Evolutionary conservation across 2,797 vertebrate genomes (phyloP).

Genomic region (Anguilla megastoma): DNA sequence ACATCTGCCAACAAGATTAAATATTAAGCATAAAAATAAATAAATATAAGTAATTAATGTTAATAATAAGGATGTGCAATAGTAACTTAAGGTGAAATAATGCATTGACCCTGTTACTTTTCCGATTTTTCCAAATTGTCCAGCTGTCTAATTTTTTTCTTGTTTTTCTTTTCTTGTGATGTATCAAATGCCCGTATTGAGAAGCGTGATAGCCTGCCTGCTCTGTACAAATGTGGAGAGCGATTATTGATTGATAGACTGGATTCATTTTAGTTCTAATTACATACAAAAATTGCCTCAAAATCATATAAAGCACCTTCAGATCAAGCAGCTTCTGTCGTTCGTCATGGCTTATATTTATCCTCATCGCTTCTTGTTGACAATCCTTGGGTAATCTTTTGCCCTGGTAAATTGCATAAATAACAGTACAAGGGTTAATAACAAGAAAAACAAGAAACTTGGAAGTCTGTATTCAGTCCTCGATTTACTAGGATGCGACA

Average conservation of each 20-base stretch:
- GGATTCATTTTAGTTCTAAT: background rate
- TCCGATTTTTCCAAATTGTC: too few species aligned
- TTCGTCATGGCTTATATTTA: background rate
- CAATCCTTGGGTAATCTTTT: constrained; percentile 2
- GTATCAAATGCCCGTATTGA: background rate
- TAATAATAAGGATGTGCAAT: too few species aligned
- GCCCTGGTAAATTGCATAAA: background rate
- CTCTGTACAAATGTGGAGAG: background rate
- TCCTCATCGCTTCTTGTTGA: constrained; percentile 4
- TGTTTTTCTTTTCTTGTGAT: too few species aligned
- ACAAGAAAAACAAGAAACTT: background rate
- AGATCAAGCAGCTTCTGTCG: background rate
- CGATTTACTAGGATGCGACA: background rate
- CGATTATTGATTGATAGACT: background rate
- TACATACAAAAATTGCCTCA: background rate
- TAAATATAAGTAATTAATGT: too few species aligned
- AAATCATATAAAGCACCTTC: background rate
- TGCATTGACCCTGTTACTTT: too few species aligned
- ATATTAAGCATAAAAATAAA: too few species aligned
- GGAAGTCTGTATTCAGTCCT: background rate
- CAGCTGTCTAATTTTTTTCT: too few species aligned
- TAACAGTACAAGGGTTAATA: background rate
- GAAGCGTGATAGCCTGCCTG: background rate
- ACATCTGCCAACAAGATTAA: too few species aligned
- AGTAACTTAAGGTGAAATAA: too few species aligned